A percentile compares a stretch with the other conserved stretches of the same genome.
These are phyloP conservation scores for Hyles vespertilio DNA, from an alignment of 1,140 invertebrate genomes.

Conservation along the genomic window DNA sequence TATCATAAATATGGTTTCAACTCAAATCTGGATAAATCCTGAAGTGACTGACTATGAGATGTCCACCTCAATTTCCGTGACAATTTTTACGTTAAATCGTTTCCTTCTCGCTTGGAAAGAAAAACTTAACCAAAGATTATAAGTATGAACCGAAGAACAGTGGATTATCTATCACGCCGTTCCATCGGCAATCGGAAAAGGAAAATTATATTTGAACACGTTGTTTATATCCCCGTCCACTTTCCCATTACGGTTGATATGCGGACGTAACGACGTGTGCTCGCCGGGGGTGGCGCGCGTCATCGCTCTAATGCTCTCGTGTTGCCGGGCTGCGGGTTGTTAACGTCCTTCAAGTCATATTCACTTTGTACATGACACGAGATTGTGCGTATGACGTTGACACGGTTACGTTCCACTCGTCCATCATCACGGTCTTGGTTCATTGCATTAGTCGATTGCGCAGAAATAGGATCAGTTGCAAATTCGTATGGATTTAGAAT, in stretches of 20 bases:
- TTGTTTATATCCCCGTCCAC: conserved; percentile 4
- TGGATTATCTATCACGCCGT: not conserved
- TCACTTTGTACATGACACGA: conserved; percentile 1
- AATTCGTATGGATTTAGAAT: no score
- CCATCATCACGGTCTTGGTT: no score
- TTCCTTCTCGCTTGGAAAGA: no score
- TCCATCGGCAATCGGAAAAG: not conserved
- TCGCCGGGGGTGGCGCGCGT: conserved; percentile 21
- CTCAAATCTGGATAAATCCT: no score
- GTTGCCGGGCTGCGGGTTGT: conserved; percentile 11
- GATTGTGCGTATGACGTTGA: conserved; percentile 21
- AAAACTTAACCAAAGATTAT: no score
- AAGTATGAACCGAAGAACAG: no score
- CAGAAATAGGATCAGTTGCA: no score
- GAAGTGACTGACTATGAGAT: no score
- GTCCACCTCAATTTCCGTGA: no score
- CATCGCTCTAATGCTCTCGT: conserved; percentile 22
- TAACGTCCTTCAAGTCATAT: conserved; percentile 37
- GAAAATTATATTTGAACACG: conserved; percentile 3
- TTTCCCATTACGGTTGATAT: not conserved
- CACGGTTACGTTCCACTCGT: conserved; percentile 16
- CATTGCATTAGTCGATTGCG: no score
- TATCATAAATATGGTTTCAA: no score
- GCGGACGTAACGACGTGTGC: conserved; percentile 1
- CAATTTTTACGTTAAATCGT: no score